A percentile compares a stretch with the other conserved stretches of the same genome.
These are phyloP conservation scores for Noctua janthe DNA, from an alignment of 2,888 invertebrate genomes.

Conservation along the genomic window DNA sequence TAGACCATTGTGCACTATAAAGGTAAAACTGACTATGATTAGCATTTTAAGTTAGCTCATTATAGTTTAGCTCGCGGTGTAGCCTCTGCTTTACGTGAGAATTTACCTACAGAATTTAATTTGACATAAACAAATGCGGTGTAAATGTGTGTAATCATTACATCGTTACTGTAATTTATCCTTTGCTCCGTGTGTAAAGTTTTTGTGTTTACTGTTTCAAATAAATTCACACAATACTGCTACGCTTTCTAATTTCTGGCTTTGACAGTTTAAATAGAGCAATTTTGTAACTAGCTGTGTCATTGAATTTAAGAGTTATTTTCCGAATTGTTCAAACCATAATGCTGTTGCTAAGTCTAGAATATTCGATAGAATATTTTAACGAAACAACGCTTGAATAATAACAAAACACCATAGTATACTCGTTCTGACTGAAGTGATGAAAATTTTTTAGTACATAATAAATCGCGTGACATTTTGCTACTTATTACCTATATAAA, in stretches of 20 bases:
- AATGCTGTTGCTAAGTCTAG: not conserved
- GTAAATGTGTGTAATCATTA: constrained; percentile 9
- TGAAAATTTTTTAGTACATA: too few species aligned
- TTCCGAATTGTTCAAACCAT: not conserved
- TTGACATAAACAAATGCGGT: not conserved
- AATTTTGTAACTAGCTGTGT: not conserved
- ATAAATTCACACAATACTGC: not conserved
- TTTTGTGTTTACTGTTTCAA: constrained; percentile 38
- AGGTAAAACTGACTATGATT: not conserved
- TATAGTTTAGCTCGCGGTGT: not conserved
- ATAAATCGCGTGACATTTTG: too few species aligned
- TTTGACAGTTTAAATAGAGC: constrained; percentile 8
- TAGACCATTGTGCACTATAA: not conserved
- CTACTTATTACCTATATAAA: too few species aligned
- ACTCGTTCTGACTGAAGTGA: too few species aligned
- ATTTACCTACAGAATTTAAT: not conserved
- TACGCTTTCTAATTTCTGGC: constrained; percentile 41
- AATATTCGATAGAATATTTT: not conserved
- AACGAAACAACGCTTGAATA: too few species aligned
- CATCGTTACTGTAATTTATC: constrained; percentile 21
- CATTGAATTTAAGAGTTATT: not conserved
- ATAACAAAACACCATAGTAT: too few species aligned
- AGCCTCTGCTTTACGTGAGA: not conserved
- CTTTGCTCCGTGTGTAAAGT: constrained; percentile 15
- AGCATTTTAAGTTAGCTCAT: not conserved